Evolutionary conservation across 2,797 vertebrate genomes (phyloP).

Genomic region (Melanotaenia trifasciata): DNA sequence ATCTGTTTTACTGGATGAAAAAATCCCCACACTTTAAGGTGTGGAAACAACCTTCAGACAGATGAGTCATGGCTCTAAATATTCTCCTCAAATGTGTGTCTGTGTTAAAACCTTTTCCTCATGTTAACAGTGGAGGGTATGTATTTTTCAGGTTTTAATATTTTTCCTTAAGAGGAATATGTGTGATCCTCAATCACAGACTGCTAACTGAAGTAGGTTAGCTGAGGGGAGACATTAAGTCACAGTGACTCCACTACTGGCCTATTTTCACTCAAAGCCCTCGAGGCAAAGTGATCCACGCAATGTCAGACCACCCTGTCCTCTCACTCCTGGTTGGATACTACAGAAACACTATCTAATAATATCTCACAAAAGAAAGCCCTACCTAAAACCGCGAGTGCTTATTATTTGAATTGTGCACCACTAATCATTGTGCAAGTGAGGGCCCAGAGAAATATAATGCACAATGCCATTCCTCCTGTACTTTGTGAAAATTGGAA

Average conservation of each 20-base stretch:
- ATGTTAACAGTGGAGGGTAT: neutral
- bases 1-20: neutral
- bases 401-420: neutral
- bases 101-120: neutral
- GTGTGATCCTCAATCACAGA: slow-evolving; percentile 10
- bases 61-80: slow-evolving; percentile 1
- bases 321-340: slow-evolving; percentile 53
- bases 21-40: neutral
- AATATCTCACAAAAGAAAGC: neutral
- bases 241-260: slow-evolving; percentile 66
- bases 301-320: slow-evolving; percentile 59
- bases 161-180: slow-evolving; percentile 7
- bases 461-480: neutral
- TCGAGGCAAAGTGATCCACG: slow-evolving; percentile 64
- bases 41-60: slow-evolving; percentile 9
- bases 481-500: slow-evolving; percentile 2
- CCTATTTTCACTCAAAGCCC: slow-evolving; percentile 75
- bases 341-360: slow-evolving; percentile 9
- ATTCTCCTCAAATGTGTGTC: slow-evolving; percentile 5
- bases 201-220: slow-evolving; percentile 74
- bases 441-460: neutral
- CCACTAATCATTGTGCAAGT: neutral
- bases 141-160: neutral
- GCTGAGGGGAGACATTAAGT: slow-evolving; percentile 63
- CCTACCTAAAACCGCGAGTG: neutral